Evolutionary conservation across 2,113 vertebrate genomes (phyloP), one percentile per base, ranked within the genome.

Genomic region (Paracanthobrama guichenoti): DNA sequence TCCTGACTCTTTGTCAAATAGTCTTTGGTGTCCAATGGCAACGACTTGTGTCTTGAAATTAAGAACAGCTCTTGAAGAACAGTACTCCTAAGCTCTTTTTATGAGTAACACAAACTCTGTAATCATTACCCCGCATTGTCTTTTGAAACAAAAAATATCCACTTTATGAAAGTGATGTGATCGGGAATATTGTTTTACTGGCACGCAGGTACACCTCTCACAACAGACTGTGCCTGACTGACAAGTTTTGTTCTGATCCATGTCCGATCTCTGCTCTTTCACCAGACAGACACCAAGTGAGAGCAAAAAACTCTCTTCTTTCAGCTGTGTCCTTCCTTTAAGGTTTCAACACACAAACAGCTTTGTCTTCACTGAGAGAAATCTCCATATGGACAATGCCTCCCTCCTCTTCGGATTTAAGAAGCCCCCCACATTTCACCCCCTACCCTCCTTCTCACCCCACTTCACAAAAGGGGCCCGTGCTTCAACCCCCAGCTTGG

Each of bases 361-460:
- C 85, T 87, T 83, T 86, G 79, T 88, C 66, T 88, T 84, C 80
- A 75, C 35, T 87, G 87, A 86, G 79, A 81, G 79, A 88, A 90
- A 89, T 90, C 88, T 89, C 79, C 88, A 89, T 88, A 79, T 64
- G 82, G 59, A 89, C 89, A 90, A 89, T 88, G 85, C 57, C 71
- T 75, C 69, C 71, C 82, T 82, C 84, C 60, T 84, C 78, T 72
- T 80, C 48, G 59, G 12, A 79, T 88, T 79, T 60, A 85, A 88
- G 81, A 77, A 87, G 76, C 75, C 74, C 83, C 87, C 86, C 39
- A 44, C 80, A 71, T 60, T 80, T 85, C 60, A 35, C 79, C 69
- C 81, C 67, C 87, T 87, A 73, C 83, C 80, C 82, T 64, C 76
- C 83, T 67, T 81, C 80, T 82, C 69, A 79, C 55, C 72, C 76